phyloP scores from a whole-genome alignment of 2,797 vertebrate species.

The Brachyrhaphis roseni region DNA sequence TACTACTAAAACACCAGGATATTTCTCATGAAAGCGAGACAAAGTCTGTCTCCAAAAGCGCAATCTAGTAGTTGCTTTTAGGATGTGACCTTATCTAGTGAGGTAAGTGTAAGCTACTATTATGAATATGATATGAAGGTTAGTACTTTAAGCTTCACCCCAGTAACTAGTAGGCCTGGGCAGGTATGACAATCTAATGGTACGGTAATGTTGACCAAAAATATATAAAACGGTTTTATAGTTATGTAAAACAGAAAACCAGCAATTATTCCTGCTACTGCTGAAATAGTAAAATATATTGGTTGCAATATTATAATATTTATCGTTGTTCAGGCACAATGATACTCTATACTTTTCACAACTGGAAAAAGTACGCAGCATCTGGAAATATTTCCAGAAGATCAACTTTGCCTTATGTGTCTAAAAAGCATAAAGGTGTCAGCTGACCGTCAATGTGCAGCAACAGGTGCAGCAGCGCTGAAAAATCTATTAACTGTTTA shows the following conservation, averaged over 20 bases:
- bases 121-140: not conserved
- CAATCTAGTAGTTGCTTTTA: not conserved
- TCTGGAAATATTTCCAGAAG: not conserved
- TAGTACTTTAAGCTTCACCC: not conserved
- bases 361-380: not conserved
- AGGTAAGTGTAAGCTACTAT: not conserved
- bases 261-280: not conserved
- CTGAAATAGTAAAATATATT: not conserved
- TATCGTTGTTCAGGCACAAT: not conserved
- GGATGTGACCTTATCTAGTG: constrained; percentile 4
- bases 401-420: too few relatives aligned
- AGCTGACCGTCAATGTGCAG: not conserved
- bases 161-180: not conserved
- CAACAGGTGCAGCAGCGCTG: not conserved
- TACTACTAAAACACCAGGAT: not conserved
- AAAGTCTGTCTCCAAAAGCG: not conserved
- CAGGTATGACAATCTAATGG: not conserved
- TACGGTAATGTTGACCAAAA: not conserved
- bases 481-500: not conserved
- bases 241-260: not conserved
- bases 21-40: not conserved
- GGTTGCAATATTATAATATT: not conserved
- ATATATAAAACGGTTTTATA: not conserved
- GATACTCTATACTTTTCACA: not conserved
- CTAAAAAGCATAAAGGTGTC: not conserved